Evolutionary conservation across 2,888 invertebrate species (phyloP).

Genomic region (Allophyes oxyacanthae): DNA sequence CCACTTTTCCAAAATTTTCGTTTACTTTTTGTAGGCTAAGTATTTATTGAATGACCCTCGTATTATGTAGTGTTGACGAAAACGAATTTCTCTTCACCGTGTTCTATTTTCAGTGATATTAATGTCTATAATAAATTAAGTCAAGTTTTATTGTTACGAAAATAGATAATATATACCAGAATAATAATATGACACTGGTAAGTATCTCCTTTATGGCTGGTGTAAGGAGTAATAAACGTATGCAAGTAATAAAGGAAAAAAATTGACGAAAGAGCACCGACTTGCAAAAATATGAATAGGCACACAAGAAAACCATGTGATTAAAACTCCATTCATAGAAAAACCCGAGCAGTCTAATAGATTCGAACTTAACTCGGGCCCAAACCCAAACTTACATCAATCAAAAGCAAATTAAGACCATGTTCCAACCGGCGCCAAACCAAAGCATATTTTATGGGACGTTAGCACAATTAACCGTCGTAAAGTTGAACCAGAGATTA

Average conservation of each 20-base stretch:
- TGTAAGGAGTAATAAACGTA: too few relatives aligned
- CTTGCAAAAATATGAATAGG: too few relatives aligned
- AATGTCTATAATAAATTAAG: slow-evolving; percentile 20
- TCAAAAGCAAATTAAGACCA: slow-evolving; percentile 34
- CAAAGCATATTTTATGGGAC: slow-evolving; percentile 49
- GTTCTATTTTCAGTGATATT: slow-evolving; percentile 25
- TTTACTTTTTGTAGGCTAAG: too few relatives aligned
- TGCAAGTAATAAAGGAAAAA: too few relatives aligned
- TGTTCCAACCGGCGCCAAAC: slow-evolving; percentile 26
- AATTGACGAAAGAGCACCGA: too few relatives aligned
- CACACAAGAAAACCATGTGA: neutral
- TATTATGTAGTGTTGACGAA: slow-evolving; percentile 5
- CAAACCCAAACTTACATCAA: slow-evolving; percentile 13
- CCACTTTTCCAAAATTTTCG: too few relatives aligned
- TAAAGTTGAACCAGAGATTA: slow-evolving; percentile 61
- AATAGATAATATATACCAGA: slow-evolving; percentile 15
- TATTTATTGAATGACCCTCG: too few relatives aligned
- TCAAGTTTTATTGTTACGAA: slow-evolving; percentile 7
- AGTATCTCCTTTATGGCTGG: too few relatives aligned
- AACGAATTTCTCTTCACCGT: slow-evolving; percentile 5
- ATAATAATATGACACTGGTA: neutral
- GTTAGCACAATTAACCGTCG: slow-evolving; percentile 62
- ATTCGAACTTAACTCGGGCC: slow-evolving; percentile 6
- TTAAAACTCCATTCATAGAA: neutral
- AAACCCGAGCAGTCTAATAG: neutral